These are phyloP conservation scores for Protodeltote pygarga DNA, from an alignment of 2,888 invertebrate genomes.

Conservation along the genomic window DNA sequence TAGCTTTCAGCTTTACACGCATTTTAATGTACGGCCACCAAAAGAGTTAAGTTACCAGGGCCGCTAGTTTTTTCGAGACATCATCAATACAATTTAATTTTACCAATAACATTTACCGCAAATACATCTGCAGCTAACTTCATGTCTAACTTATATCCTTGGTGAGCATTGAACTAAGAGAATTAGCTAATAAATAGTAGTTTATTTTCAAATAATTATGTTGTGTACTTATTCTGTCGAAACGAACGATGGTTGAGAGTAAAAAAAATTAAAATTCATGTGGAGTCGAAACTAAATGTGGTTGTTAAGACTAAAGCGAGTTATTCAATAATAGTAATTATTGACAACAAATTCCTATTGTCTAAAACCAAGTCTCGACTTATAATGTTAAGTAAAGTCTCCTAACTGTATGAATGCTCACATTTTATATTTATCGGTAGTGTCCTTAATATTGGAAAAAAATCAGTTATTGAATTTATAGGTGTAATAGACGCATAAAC, in stretches of 20 bases:
- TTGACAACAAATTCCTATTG: slow-evolving; percentile 28
- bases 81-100: too few relatives aligned
- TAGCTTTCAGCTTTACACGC: too few relatives aligned
- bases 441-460: slow-evolving; percentile 65
- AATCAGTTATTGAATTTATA: slow-evolving; percentile 83
- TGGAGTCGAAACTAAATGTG: slow-evolving; percentile 14
- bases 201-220: slow-evolving; percentile 45
- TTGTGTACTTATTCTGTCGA: slow-evolving; percentile 38
- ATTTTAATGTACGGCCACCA: too few relatives aligned
- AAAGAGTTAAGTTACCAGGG: too few relatives aligned
- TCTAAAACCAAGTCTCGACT: slow-evolving; percentile 22
- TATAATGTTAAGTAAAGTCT: slow-evolving; percentile 65
- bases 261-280: slow-evolving; percentile 23
- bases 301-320: slow-evolving; percentile 29
- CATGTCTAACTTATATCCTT: too few relatives aligned
- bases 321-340: slow-evolving; percentile 21
- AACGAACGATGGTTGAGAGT: slow-evolving; percentile 19
- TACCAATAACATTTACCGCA: too few relatives aligned
- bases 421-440: slow-evolving; percentile 82
- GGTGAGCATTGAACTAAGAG: slow-evolving; percentile 29
- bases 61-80: too few relatives aligned
- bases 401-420: slow-evolving; percentile 85
- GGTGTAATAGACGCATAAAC: slow-evolving; percentile 76
- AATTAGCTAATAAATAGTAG: slow-evolving; percentile 47
- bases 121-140: too few relatives aligned